Conservation (phyloP, 2,888 invertebrate species). For the Notocelia uddmanniana region DNA sequence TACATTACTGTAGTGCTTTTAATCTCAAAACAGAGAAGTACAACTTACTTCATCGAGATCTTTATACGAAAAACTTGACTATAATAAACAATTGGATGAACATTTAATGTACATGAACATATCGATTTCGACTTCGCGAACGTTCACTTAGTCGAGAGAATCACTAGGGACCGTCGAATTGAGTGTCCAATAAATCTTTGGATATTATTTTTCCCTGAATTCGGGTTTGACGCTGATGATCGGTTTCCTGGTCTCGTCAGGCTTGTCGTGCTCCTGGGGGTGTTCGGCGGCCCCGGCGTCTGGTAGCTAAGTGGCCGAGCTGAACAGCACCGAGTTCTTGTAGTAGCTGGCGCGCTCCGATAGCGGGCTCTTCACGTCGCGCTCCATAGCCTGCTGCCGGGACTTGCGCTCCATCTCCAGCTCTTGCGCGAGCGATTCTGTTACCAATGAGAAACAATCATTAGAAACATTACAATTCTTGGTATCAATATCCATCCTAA, state of each 20-base stretch:
- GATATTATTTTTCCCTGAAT: conserved; percentile 81
- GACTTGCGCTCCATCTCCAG: conserved; percentile 95
- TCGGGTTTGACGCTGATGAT: conserved; percentile 85
- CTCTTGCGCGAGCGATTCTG: conserved; percentile 95
- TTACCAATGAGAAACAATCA: conserved; percentile 65
- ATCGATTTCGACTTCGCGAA: conserved; percentile 36
- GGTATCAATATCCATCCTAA: not conserved
- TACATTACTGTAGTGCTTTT: conserved; percentile 64
- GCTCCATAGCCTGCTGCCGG: conserved; percentile 91
- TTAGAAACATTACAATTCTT: not conserved
- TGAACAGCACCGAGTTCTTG: conserved; percentile 95
- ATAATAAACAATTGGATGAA: conserved; percentile 65
- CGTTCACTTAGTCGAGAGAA: conserved; percentile 26
- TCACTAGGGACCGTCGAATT: conserved; percentile 43
- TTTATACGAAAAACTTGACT: conserved; percentile 62
- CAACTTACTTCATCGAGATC: conserved; percentile 69
- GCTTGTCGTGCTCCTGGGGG: conserved; percentile 76
- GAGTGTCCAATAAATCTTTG: conserved; percentile 57
- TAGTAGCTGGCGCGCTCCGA: conserved; percentile 94
- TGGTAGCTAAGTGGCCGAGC: conserved; percentile 91
- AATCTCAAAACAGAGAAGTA: conserved; percentile 71
- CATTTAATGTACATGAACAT: conserved; percentile 55
- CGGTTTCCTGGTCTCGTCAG: conserved; percentile 78
- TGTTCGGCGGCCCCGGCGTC: conserved; percentile 71
- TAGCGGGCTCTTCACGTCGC: conserved; percentile 94